Percentiles rank a stretch among this genome's conserved stretches.
phyloP scores from a whole-genome alignment of 2,888 invertebrate genomes.

The Leucozona laternaria region DNA sequence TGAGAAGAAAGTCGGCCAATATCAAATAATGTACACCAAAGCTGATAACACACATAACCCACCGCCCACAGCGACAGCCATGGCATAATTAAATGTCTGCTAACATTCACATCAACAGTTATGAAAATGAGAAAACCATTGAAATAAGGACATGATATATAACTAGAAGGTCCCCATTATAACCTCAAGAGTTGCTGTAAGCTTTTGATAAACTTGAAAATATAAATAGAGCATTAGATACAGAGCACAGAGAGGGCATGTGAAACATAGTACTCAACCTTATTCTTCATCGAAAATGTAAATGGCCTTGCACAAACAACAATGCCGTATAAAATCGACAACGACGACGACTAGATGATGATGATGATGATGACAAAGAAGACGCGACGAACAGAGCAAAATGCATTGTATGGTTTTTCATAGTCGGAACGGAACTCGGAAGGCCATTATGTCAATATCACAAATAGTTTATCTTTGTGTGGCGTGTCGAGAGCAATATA shows the following conservation, averaged over 20 bases:
- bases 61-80: conserved; percentile 13
- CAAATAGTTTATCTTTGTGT: conserved; percentile 72
- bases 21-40: neutral
- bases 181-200: conserved; percentile 40
- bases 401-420: conserved; percentile 65
- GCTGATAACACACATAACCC: neutral
- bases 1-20: conserved; percentile 9
- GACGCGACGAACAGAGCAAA: conserved; percentile 33
- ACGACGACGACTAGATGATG: conserved; percentile 33
- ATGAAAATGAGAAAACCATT: conserved; percentile 66
- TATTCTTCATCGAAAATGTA: neutral
- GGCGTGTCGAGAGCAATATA: conserved; percentile 52
- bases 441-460: conserved; percentile 73
- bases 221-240: conserved; percentile 34
- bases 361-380: conserved; percentile 6
- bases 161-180: conserved; percentile 30
- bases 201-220: conserved; percentile 64
- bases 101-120: conserved; percentile 69
- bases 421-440: conserved; percentile 62
- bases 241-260: conserved; percentile 42
- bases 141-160: conserved; percentile 51
- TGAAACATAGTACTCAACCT: conserved; percentile 10
- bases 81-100: conserved; percentile 52
- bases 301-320: conserved; percentile 36
- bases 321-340: conserved; percentile 32